phyloP scores from a whole-genome alignment of 1,140 invertebrate genomes.

The Campoletis sonorensis region DNA sequence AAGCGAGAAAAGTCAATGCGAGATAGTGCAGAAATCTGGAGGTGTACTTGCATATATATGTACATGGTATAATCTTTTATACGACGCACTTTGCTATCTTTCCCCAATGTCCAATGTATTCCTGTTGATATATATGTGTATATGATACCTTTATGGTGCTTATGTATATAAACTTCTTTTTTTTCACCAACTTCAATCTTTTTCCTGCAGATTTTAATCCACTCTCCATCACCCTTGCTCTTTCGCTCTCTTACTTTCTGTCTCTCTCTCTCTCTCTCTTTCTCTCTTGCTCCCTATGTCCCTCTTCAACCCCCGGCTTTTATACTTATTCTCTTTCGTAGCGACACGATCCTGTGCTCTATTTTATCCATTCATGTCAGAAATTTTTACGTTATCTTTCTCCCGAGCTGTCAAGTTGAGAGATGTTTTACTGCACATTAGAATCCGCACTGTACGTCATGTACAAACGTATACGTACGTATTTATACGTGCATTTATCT shows the following conservation, averaged over 20 bases:
- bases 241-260: neutral
- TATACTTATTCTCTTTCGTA: conserved; percentile 3
- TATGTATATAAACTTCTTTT: neutral
- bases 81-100: neutral
- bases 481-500: neutral
- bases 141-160: too few relatives aligned
- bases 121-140: neutral
- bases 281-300: neutral
- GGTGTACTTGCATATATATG: neutral
- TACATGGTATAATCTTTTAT: neutral
- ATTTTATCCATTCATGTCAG: conserved; percentile 40
- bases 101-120: conserved; percentile 12
- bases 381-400: neutral
- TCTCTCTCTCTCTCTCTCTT: neutral
- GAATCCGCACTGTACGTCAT: neutral
- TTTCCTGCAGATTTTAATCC: conserved; percentile 5
- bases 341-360: neutral
- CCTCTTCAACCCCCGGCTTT: conserved; percentile 1
- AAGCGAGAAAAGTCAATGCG: neutral
- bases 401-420: neutral
- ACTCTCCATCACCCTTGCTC: neutral
- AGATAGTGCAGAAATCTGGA: neutral
- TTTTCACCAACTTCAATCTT: conserved; percentile 9
- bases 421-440: conserved; percentile 23
- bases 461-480: neutral